phyloP scores from a whole-genome alignment of 2,113 vertebrate species.

The Colossoma macropomum region DNA sequence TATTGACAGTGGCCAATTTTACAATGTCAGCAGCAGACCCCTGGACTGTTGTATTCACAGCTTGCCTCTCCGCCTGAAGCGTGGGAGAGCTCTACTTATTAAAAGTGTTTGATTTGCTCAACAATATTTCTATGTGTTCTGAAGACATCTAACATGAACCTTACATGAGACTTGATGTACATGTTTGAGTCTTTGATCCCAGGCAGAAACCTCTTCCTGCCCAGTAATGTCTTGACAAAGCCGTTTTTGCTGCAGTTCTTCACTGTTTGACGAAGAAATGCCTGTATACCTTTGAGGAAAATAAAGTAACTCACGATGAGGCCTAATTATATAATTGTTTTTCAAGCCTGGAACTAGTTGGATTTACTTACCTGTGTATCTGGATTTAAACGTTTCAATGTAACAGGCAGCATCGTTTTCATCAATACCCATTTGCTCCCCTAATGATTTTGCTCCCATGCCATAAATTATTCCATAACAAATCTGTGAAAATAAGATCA shows the following conservation, averaged over 20 bases:
- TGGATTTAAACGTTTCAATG: slow-evolving; percentile 94
- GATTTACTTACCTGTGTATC: slow-evolving; percentile 85
- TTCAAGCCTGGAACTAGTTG: not conserved
- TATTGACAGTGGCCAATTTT: slow-evolving; percentile 93
- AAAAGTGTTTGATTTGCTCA: not conserved
- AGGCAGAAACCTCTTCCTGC: slow-evolving; percentile 89
- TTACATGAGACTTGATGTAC: slow-evolving; percentile 89
- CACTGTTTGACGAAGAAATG: slow-evolving; percentile 89
- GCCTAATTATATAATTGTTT: not conserved
- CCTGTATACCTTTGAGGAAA: slow-evolving; percentile 82
- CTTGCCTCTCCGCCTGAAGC: slow-evolving; percentile 91
- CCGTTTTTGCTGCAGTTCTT: slow-evolving; percentile 87
- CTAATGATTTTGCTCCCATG: slow-evolving; percentile 94
- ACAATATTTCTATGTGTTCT: not conserved
- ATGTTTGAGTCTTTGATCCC: slow-evolving; percentile 86
- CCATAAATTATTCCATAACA: slow-evolving; percentile 99
- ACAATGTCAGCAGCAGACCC: slow-evolving; percentile 97
- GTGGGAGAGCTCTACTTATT: not conserved
- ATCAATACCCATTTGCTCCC: slow-evolving; percentile 94
- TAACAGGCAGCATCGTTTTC: slow-evolving; percentile 90
- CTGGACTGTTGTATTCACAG: slow-evolving; percentile 95
- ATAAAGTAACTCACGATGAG: slow-evolving; percentile 27
- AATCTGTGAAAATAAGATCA: slow-evolving; percentile 78
- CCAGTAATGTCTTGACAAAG: slow-evolving; percentile 92
- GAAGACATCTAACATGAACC: slow-evolving; percentile 27